Conservation (phyloP, 1,140 invertebrate species). For the Calliopsis andreniformis region DNA sequence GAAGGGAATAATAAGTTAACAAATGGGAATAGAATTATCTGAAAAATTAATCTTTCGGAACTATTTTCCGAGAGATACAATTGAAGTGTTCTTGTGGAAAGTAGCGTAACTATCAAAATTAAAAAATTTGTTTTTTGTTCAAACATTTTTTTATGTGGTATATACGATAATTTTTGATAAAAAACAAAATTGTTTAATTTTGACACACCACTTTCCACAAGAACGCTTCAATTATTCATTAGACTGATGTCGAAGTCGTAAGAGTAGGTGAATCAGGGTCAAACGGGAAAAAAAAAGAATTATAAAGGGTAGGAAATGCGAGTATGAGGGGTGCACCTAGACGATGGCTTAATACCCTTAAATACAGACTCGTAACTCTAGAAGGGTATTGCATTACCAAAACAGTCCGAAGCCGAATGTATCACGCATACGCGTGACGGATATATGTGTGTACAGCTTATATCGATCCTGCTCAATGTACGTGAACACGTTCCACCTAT, state of each 20-base stretch:
- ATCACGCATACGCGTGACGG: neutral
- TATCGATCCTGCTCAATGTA: conserved; percentile 25
- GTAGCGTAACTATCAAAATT: too few relatives aligned
- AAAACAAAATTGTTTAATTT: too few relatives aligned
- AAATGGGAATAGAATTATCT: too few relatives aligned
- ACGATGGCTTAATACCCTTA: conserved; percentile 69
- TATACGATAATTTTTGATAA: too few relatives aligned
- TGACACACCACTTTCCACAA: too few relatives aligned
- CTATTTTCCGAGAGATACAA: too few relatives aligned
- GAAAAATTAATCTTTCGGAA: too few relatives aligned
- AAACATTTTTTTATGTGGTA: too few relatives aligned
- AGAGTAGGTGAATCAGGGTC: conserved; percentile 21
- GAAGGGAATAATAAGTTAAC: too few relatives aligned
- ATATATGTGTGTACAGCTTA: neutral
- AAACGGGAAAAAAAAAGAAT: conserved; percentile 10
- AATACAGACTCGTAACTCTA: conserved; percentile 72
- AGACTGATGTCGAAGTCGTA: neutral
- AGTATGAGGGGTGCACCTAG: conserved; percentile 59
- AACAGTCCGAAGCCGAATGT: conserved; percentile 63
- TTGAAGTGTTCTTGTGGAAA: too few relatives aligned
- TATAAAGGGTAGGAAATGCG: conserved; percentile 25
- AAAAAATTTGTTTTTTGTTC: too few relatives aligned
- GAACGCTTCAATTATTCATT: too few relatives aligned
- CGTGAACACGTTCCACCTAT: conserved; percentile 38
- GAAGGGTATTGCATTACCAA: conserved; percentile 77